Conservation (phyloP, 92 coral and sea anemone genomes). For the Actinostola sp. region DNA sequence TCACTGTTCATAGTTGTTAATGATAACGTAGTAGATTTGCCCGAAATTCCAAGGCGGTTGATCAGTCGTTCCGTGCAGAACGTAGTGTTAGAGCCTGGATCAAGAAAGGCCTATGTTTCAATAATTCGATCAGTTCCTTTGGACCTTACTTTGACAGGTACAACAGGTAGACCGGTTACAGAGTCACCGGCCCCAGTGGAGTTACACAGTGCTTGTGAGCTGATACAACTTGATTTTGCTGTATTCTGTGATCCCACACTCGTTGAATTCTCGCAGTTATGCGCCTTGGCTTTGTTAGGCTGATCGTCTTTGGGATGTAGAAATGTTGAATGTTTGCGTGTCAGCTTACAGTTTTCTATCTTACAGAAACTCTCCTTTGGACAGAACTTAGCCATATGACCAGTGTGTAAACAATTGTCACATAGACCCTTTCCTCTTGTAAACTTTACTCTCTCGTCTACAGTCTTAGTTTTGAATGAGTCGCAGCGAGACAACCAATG, state of each 20-base stretch:
- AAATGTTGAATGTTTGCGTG: constrained; percentile 1
- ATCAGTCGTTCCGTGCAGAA: constrained; percentile 59
- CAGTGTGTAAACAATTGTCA: constrained; percentile 63
- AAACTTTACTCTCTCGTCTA: constrained; percentile 57
- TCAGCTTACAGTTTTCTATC: constrained; percentile 40
- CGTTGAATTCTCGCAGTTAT: background rate
- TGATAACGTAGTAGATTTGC: constrained; percentile 35
- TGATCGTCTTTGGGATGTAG: constrained; percentile 6
- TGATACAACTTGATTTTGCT: background rate
- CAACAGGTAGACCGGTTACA: constrained; percentile 22
- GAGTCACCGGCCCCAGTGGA: constrained; percentile 30
- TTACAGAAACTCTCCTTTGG: constrained; percentile 63
- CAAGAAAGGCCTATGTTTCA: constrained; percentile 52
- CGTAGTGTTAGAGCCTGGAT: constrained; percentile 52
- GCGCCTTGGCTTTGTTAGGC: background rate
- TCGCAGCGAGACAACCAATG: constrained; percentile 71
- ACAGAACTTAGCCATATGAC: constrained; percentile 56
- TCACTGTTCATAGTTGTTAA: constrained; percentile 49
- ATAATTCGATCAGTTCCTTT: constrained; percentile 22
- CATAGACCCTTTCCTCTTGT: constrained; percentile 58
- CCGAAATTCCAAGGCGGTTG: constrained; percentile 39
- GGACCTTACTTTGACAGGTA: constrained; percentile 21
- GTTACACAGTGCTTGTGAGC: constrained; percentile 13
- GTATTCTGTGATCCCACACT: background rate
- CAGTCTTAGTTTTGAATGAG: constrained; percentile 35